A percentile compares a stretch with the other conserved stretches of the same genome.
Conservation (phyloP, 2,888 invertebrate genomes). For the Blomia tropicalis region DNA sequence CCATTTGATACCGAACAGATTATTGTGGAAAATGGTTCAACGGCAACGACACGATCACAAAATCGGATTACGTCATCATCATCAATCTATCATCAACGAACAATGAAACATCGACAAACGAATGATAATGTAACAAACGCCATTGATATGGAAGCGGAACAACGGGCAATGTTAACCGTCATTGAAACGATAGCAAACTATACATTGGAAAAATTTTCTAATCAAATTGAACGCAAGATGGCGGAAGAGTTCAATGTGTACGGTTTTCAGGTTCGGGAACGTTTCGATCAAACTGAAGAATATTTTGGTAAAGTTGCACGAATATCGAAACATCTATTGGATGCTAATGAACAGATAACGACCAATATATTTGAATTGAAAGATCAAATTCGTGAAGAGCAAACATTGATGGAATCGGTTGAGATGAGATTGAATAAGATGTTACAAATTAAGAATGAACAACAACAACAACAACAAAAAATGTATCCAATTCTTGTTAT, state of each 20-base stretch:
- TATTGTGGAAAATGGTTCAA: not conserved
- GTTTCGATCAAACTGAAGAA: not conserved
- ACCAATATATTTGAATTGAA: not conserved
- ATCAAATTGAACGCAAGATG: not conserved
- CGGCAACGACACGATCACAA: no score
- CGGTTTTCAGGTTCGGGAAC: not conserved
- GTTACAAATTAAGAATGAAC: not conserved
- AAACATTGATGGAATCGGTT: not conserved
- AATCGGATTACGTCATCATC: not conserved
- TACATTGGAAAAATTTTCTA: not conserved
- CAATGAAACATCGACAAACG: no score
- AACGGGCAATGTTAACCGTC: not conserved
- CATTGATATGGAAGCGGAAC: not conserved
- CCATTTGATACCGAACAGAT: not conserved
- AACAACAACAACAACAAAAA: not conserved
- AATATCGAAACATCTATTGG: not conserved
- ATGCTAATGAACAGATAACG: not conserved
- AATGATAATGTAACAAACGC: not conserved
- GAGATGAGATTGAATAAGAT: not conserved
- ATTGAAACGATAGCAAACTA: not conserved
- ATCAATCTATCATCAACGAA: not conserved
- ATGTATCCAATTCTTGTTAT: no score
- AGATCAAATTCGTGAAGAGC: not conserved
- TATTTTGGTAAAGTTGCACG: not conserved
- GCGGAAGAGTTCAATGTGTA: constrained; percentile 9